These are phyloP conservation scores for Ectemnius lituratus DNA, from an alignment of 2,888 invertebrate genomes.

Conservation along the genomic window DNA sequence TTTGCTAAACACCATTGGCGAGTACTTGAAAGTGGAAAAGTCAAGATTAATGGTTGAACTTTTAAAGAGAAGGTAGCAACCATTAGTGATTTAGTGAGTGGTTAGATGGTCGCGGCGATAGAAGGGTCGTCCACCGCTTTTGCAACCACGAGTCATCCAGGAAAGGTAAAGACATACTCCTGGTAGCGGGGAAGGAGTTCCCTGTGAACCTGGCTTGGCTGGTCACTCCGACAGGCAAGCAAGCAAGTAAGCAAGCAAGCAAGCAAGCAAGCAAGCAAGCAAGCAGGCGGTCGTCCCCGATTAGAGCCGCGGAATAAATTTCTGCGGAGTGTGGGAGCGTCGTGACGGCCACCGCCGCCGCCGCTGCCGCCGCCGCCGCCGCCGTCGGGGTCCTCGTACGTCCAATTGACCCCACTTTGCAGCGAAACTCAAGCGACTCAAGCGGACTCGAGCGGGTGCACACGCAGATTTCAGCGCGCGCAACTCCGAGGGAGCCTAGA, in stretches of 20 bases:
- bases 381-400: constrained; percentile 62
- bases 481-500: constrained; percentile 38
- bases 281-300: constrained; percentile 62
- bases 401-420: constrained; percentile 74
- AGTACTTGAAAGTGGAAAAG: no score
- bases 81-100: no score
- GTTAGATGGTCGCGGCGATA: no score
- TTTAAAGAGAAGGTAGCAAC: no score
- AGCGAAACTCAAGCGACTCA: constrained; percentile 51
- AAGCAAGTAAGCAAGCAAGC: no score
- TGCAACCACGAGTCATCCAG: no score
- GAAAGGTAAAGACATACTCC: not conserved
- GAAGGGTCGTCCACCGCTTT: no score
- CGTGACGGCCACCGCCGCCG: constrained; percentile 28
- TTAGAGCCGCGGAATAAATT: constrained; percentile 65
- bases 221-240: constrained; percentile 26
- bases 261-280: no score
- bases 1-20: no score
- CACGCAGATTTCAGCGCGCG: constrained; percentile 60
- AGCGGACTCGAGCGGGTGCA: constrained; percentile 33
- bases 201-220: constrained; percentile 35
- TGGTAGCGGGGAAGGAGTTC: constrained; percentile 15
- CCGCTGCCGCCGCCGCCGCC: no score
- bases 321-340: constrained; percentile 72
- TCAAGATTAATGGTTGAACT: no score